phyloP scores from a whole-genome alignment of 2,888 invertebrate genomes.

The Alviniconcha strummeri region DNA sequence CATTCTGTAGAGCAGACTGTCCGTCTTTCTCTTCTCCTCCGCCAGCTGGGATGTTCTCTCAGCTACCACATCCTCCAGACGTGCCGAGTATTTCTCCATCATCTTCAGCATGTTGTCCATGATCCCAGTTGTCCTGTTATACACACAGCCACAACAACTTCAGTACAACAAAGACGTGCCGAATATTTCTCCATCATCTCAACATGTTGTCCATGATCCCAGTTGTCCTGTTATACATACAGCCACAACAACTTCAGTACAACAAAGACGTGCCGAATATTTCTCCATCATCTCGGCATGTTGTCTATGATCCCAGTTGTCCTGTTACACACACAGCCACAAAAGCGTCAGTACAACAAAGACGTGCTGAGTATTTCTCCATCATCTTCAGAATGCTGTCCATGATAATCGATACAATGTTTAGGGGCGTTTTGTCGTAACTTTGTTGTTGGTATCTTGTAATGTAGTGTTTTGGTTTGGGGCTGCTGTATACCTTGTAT shows the following conservation, averaged over 20 bases:
- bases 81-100: conserved; percentile 69
- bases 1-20: conserved; percentile 63
- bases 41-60: conserved; percentile 65
- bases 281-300: conserved; percentile 65
- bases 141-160: not conserved
- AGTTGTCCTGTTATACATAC: conserved; percentile 31
- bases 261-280: conserved; percentile 60
- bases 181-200: too few relatives aligned
- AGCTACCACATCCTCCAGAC: conserved; percentile 67
- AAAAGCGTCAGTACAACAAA: not conserved
- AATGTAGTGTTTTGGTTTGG: too few relatives aligned
- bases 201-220: conserved; percentile 29
- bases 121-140: conserved; percentile 8
- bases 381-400: conserved; percentile 60
- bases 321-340: not conserved
- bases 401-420: not conserved
- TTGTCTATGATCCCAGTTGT: conserved; percentile 40
- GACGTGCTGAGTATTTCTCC: conserved; percentile 57
- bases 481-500: too few relatives aligned
- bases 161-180: too few relatives aligned
- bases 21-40: conserved; percentile 63
- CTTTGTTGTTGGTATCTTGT: too few relatives aligned
- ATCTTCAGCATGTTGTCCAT: conserved; percentile 53
- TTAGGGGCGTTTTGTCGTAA: too few relatives aligned
- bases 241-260: conserved; percentile 62